phyloP scores from a whole-genome alignment of 2,113 vertebrate genomes.

The Xiphophorus hellerii region DNA sequence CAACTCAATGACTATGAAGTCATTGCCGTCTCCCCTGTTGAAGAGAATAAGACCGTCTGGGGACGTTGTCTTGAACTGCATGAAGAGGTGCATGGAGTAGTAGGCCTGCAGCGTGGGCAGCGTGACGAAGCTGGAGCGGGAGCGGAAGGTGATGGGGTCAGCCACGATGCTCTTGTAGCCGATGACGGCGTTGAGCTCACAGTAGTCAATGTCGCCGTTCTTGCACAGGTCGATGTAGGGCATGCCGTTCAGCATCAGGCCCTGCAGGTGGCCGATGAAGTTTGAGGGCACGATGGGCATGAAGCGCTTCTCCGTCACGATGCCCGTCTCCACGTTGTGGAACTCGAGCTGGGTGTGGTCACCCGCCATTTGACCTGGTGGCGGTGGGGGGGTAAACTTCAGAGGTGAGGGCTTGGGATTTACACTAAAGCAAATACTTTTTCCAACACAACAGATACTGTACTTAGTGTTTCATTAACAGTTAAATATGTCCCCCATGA shows the following conservation, averaged over 20 bases:
- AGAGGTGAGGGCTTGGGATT: conserved; percentile 50
- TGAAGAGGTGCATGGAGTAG: conserved; percentile 99
- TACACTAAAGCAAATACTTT: conserved; percentile 10
- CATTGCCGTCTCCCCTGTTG: conserved; percentile 98
- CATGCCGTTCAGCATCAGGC: conserved; percentile 98
- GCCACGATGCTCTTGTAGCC: conserved; percentile 99
- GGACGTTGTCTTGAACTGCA: conserved; percentile 99
- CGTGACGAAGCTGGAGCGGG: conserved; percentile 95
- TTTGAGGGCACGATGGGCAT: conserved; percentile 97
- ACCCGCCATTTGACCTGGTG: conserved; percentile 95
- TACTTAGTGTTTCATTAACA: too few relatives aligned
- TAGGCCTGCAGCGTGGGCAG: conserved; percentile 97
- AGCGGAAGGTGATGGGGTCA: conserved; percentile 98
- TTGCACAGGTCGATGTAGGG: conserved; percentile 99
- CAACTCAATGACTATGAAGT: conserved; percentile 98
- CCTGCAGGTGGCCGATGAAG: conserved; percentile 98
- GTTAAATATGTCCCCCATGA: background rate
- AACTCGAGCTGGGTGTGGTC: conserved; percentile 98
- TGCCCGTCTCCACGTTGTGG: conserved; percentile 99
- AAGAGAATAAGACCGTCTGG: conserved; percentile 95
- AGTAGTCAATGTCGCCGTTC: conserved; percentile 99
- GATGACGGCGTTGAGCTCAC: conserved; percentile 97
- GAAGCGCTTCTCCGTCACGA: conserved; percentile 97
- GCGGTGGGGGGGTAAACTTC: conserved; percentile 47
- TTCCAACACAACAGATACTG: background rate